Percentiles rank a stretch among this genome's conserved stretches.
phyloP scores from a whole-genome alignment of 1,140 invertebrate genomes.

The Pentalonia nigronervosa region DNA sequence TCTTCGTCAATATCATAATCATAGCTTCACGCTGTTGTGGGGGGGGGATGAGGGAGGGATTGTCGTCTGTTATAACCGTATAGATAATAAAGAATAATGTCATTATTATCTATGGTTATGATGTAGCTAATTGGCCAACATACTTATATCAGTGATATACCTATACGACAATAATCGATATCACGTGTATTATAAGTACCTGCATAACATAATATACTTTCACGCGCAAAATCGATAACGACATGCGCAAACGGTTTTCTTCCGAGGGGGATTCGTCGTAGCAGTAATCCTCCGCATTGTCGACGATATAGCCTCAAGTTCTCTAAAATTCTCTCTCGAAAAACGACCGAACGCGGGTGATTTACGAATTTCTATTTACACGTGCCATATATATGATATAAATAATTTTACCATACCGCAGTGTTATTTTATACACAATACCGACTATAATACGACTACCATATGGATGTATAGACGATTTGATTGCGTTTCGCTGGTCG shows the following conservation, averaged over 20 bases:
- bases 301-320: background rate
- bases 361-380: background rate
- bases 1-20: background rate
- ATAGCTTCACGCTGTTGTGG: background rate
- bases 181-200: no score
- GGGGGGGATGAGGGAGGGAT: no score
- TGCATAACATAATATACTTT: no score
- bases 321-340: background rate
- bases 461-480: background rate
- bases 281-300: background rate
- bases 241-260: background rate
- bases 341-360: background rate
- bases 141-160: no score
- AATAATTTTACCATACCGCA: background rate
- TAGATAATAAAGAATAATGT: no score
- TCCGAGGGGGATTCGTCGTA: background rate
- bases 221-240: background rate
- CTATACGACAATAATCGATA: no score
- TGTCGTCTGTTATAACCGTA: background rate
- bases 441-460: no score
- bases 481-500: slow-evolving; percentile 9
- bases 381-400: background rate
- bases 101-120: no score
- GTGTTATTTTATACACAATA: background rate
- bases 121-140: no score